phyloP scores from a whole-genome alignment of 2,888 invertebrate species.

The Cantharis flavilabris region DNA sequence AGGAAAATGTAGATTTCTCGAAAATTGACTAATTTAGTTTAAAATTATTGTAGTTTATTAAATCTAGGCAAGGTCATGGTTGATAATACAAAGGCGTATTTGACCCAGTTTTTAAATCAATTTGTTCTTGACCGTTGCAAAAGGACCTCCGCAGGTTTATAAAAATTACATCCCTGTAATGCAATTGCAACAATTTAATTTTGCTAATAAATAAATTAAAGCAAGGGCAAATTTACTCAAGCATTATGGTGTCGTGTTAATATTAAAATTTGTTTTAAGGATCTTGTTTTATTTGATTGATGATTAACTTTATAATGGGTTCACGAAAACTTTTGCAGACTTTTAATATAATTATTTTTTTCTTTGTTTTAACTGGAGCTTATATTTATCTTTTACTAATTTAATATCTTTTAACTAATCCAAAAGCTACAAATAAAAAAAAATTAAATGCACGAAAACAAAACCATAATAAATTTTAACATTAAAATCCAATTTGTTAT shows the following conservation, averaged over 20 bases:
- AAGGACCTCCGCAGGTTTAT: slow-evolving; percentile 17
- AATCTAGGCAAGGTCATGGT: slow-evolving; percentile 35
- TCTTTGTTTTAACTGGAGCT: too few species aligned
- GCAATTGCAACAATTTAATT: not conserved
- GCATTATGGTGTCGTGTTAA: not conserved
- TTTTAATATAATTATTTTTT: too few species aligned
- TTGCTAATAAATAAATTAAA: not conserved
- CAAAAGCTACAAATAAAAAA: too few species aligned
- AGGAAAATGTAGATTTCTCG: not conserved
- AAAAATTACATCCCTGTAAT: not conserved
- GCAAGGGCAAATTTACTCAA: not conserved
- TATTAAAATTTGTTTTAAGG: not conserved
- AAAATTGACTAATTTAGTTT: not conserved
- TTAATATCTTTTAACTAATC: too few species aligned
- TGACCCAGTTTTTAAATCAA: slow-evolving; percentile 37
- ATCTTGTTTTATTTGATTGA: not conserved
- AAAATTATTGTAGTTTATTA: not conserved
- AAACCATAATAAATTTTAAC: too few species aligned
- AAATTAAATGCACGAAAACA: too few species aligned
- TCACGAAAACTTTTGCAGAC: too few species aligned
- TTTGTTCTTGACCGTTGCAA: slow-evolving; percentile 37
- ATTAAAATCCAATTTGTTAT: too few species aligned
- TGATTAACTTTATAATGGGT: not conserved
- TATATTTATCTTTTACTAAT: too few species aligned
- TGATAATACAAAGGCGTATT: slow-evolving; percentile 35